phyloP scores from a whole-genome alignment of 2,888 invertebrate species.

The Chouioia cunea region DNA sequence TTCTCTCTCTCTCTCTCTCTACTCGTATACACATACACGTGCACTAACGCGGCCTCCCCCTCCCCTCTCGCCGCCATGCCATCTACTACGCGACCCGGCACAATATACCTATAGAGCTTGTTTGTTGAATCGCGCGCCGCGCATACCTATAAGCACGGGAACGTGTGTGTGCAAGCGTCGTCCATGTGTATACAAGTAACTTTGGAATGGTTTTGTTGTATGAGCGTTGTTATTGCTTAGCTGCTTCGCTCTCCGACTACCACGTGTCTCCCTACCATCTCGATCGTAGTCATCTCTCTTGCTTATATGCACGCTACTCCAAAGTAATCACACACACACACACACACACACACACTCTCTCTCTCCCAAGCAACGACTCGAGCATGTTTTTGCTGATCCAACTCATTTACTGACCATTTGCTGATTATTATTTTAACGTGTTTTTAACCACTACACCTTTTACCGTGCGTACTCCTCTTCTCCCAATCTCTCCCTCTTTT shows the following conservation, averaged over 20 bases:
- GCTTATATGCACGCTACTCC: too few relatives aligned
- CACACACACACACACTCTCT: too few relatives aligned
- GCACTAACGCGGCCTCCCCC: too few relatives aligned
- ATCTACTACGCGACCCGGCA: neutral
- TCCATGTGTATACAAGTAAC: neutral
- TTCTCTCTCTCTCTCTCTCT: too few relatives aligned
- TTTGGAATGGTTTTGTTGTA: slow-evolving; percentile 12
- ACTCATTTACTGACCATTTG: neutral
- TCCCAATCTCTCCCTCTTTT: too few relatives aligned
- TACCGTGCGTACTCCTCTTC: too few relatives aligned
- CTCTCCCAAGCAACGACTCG: too few relatives aligned
- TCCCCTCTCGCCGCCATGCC: too few relatives aligned
- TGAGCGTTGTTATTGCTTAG: neutral
- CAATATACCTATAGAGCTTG: slow-evolving; percentile 16
- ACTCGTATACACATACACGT: too few relatives aligned
- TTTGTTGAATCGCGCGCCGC: slow-evolving; percentile 27
- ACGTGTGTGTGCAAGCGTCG: neutral
- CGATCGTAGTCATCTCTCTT: too few relatives aligned
- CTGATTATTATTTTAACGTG: slow-evolving; percentile 14
- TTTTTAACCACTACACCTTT: neutral
- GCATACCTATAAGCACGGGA: slow-evolving; percentile 5
- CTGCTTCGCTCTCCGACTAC: slow-evolving; percentile 3
- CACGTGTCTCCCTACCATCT: slow-evolving; percentile 26
- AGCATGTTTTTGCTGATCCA: slow-evolving; percentile 19
- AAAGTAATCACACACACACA: too few relatives aligned